phyloP scores from a whole-genome alignment of 2,888 invertebrate genomes.

The Campoplex capitator region DNA sequence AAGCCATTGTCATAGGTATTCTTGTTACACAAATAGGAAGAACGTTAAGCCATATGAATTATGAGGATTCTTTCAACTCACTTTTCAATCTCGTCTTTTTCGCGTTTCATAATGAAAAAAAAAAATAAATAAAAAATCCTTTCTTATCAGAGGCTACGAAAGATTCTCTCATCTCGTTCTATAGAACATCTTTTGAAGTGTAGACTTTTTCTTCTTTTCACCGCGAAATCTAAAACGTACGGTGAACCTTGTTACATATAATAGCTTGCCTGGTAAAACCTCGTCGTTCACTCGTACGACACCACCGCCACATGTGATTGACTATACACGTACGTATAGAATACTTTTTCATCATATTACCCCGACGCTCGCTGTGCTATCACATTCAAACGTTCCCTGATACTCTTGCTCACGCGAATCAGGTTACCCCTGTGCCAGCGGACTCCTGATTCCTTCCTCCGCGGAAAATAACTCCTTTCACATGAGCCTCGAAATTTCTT shows the following conservation, averaged over 20 bases:
- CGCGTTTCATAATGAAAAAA: neutral
- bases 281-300: slow-evolving; percentile 26
- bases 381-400: slow-evolving; percentile 30
- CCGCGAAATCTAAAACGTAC: slow-evolving; percentile 35
- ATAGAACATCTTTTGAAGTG: neutral
- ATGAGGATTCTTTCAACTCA: neutral
- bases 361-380: slow-evolving; percentile 35
- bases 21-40: slow-evolving; percentile 49
- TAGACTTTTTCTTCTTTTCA: slow-evolving; percentile 22
- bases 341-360: slow-evolving; percentile 47
- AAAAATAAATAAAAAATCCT: neutral
- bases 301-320: neutral
- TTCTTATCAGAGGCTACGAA: slow-evolving; percentile 10
- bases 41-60: slow-evolving; percentile 22
- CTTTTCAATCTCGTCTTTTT: neutral
- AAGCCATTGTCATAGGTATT: slow-evolving; percentile 42
- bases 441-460: slow-evolving; percentile 49
- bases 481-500: slow-evolving; percentile 13
- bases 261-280: slow-evolving; percentile 16
- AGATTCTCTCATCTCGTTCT: slow-evolving; percentile 25
- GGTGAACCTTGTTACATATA: slow-evolving; percentile 24
- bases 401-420: slow-evolving; percentile 51
- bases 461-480: slow-evolving; percentile 72
- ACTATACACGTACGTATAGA: slow-evolving; percentile 5
- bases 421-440: slow-evolving; percentile 62